Evolutionary conservation across 2,888 invertebrate species (phyloP), one percentile per base, ranked within the genome.

Genomic region (Sesia bembeciformis): DNA sequence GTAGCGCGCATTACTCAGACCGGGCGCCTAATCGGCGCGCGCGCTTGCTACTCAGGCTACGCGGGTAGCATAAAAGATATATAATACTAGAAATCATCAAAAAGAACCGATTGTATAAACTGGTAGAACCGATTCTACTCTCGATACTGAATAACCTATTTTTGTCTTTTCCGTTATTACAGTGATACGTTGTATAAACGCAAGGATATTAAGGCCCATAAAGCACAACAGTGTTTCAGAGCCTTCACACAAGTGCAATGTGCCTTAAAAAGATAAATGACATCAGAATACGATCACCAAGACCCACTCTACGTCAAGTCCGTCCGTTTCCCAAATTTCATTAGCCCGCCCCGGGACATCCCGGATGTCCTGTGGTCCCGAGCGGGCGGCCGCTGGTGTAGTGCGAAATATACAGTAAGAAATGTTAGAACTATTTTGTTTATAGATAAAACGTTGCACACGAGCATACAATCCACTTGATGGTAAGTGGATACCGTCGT

Each of bases 241-340:
- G 23, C 23, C 23, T 23, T 23, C 23, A 23, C 23, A 23, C 46
- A 46, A 46, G 23, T 46, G 46, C 46, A 46, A 8, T 8, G 8
- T 8, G 8, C 23, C 46, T 23, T 46, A 23, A 46, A 46, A 46
- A 46, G 46, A 46, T 46, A 46, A 46, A 46, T 46, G 46, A 46
- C 46, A 46, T 46, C 46, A 46, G 23, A 46, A 46, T 46, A 23
- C 46, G 46, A 46, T 7, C 46, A 46, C 7, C 23, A 46, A 46
- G 46, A 46, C 46, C 46, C 46, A 46, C 46, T 46, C 46, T 46
- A 46, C 46, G 46, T 46, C 46, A 46, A 23, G 23, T 46, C 46
- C 46, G 46, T 46, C 46, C 64, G 61, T 57, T n/a, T 62, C 60
- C 61, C 60, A 63, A 68, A 66, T 67, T 66, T 65, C 64, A 64